A percentile compares a stretch with the other conserved stretches of the same genome.
Evolutionary conservation across 2,888 invertebrate species (phyloP).

Genomic region (Aphodius granarius): DNA sequence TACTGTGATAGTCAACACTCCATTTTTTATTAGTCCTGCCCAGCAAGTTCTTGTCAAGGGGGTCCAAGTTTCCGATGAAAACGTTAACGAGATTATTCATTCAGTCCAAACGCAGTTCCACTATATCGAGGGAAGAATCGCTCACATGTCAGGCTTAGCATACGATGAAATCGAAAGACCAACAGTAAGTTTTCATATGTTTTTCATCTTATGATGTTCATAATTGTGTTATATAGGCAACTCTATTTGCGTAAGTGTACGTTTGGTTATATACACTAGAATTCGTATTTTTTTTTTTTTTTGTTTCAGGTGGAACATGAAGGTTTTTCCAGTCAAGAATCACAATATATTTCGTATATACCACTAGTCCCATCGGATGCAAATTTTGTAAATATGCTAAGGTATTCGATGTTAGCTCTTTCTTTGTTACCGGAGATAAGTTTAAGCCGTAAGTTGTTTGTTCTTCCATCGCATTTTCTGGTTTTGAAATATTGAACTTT

Average conservation of each 20-base stretch:
- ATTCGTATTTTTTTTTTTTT: constrained; percentile 21
- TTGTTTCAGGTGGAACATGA: constrained; percentile 56
- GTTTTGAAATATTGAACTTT: constrained; percentile 36
- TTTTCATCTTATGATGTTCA: neutral
- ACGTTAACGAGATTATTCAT: constrained; percentile 61
- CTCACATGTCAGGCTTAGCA: constrained; percentile 58
- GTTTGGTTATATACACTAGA: no score
- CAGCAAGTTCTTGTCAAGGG: constrained; percentile 76
- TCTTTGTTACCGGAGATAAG: constrained; percentile 75
- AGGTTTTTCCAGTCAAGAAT: constrained; percentile 55
- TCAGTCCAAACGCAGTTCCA: constrained; percentile 62
- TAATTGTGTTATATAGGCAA: no score
- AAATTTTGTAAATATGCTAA: constrained; percentile 74
- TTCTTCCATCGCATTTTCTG: constrained; percentile 7
- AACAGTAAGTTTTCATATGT: constrained; percentile 44
- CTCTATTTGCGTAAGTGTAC: no score
- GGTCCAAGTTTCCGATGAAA: constrained; percentile 62
- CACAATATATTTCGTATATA: constrained; percentile 54
- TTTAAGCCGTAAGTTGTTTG: constrained; percentile 68
- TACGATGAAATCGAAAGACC: constrained; percentile 59
- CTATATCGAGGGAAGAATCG: constrained; percentile 63
- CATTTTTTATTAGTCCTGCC: constrained; percentile 69
- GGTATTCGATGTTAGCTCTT: constrained; percentile 74
- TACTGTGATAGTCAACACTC: constrained; percentile 76
- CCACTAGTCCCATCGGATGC: constrained; percentile 68